phyloP scores from a whole-genome alignment of 37 sponge, comb jelly and placozoan genomes.

The Spongilla lacustris region DNA sequence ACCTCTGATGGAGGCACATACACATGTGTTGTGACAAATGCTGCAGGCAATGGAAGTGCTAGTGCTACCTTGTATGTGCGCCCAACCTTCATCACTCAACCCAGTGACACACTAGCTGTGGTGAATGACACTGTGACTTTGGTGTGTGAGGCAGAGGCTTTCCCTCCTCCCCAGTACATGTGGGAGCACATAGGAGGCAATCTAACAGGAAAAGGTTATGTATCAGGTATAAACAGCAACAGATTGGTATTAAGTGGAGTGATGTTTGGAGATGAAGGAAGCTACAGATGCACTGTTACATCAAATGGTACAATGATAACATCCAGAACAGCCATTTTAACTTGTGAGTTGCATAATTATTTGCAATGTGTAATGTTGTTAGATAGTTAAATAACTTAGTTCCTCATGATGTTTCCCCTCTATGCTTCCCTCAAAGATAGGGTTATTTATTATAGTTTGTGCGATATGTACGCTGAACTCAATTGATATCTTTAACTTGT shows the following conservation, averaged over 20 bases:
- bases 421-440: too few species aligned
- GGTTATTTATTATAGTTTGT: too few species aligned
- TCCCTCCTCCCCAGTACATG: constrained; percentile 34
- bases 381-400: too few species aligned
- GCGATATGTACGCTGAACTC: too few species aligned
- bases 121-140: not conserved
- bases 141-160: constrained; percentile 45
- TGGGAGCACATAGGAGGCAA: constrained; percentile 18
- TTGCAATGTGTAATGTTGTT: too few species aligned
- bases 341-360: not conserved
- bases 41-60: constrained; percentile 46
- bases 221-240: not conserved
- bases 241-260: not conserved
- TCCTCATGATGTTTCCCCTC: too few species aligned
- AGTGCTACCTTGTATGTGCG: constrained; percentile 12
- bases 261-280: constrained; percentile 3
- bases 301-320: not conserved
- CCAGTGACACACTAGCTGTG: not conserved
- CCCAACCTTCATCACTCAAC: constrained; percentile 21
- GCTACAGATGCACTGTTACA: constrained; percentile 6
- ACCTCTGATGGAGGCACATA: constrained; percentile 44
- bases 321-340: not conserved
- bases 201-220: too few species aligned
- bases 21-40: constrained; percentile 58
- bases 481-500: too few species aligned